Evolutionary conservation across 1,140 invertebrate species (phyloP).

Genomic region (Drosophila ambigua): DNA sequence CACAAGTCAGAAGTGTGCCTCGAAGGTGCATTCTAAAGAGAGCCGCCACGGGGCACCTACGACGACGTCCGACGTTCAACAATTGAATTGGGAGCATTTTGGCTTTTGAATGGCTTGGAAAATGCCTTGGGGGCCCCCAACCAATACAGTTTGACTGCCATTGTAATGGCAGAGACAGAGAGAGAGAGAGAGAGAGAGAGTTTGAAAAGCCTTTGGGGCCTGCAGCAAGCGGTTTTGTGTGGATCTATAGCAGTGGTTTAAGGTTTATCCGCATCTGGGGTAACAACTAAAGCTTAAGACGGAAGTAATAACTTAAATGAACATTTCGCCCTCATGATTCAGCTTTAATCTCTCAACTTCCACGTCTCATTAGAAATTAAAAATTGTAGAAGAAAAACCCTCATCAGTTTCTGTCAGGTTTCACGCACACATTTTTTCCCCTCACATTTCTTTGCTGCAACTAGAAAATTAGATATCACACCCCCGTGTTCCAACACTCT

Average conservation of each 20-base stretch:
- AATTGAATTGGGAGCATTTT: conserved; percentile 68
- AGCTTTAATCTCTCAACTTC: too few relatives aligned
- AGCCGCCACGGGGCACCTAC: conserved; percentile 1
- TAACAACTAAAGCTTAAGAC: too few relatives aligned
- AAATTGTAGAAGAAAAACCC: too few relatives aligned
- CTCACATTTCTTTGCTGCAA: background rate
- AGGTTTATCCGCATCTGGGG: too few relatives aligned
- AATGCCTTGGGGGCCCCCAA: conserved; percentile 21
- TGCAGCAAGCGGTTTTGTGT: too few relatives aligned
- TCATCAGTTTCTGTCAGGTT: too few relatives aligned
- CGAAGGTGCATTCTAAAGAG: conserved; percentile 66
- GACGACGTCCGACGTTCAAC: conserved; percentile 56
- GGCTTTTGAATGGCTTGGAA: conserved; percentile 30
- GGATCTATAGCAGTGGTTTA: too few relatives aligned
- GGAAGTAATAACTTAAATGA: too few relatives aligned
- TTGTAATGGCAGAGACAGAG: conserved; percentile 5
- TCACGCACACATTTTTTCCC: background rate
- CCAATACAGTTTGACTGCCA: conserved; percentile 41
- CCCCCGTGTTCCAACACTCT: background rate
- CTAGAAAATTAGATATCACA: background rate
- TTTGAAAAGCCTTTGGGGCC: background rate
- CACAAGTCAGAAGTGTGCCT: conserved; percentile 64
- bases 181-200: background rate
- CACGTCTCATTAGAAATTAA: too few relatives aligned
- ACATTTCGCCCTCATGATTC: too few relatives aligned